These are phyloP conservation scores for Epizoanthus stellaris DNA, from an alignment of 92 coral and sea anemone species.

Conservation along the genomic window DNA sequence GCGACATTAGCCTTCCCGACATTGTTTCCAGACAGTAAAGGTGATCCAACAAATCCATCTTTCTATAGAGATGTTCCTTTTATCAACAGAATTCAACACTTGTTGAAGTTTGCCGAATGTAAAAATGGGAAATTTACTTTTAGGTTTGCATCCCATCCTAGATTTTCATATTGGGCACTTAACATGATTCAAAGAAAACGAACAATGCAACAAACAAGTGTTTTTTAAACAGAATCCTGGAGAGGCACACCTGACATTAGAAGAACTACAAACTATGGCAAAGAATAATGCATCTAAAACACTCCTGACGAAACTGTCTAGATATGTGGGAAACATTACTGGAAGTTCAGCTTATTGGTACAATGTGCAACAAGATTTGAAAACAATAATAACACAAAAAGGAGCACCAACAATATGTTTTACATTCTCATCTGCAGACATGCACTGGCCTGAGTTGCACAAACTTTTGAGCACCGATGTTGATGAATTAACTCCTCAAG, in stretches of 20 bases:
- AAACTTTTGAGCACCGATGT: background rate
- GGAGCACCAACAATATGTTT: conserved; percentile 15
- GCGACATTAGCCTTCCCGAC: conserved; percentile 54
- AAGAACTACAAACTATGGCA: conserved; percentile 38
- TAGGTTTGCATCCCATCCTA: conserved; percentile 52
- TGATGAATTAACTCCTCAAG: conserved; percentile 5
- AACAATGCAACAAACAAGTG: conserved; percentile 40
- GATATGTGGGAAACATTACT: conserved; percentile 28
- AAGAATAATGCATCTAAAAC: conserved; percentile 24
- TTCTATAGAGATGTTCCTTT: conserved; percentile 48
- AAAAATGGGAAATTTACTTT: conserved; percentile 42
- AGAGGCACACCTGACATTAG: background rate
- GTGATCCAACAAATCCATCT: conserved; percentile 59
- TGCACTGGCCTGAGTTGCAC: background rate
- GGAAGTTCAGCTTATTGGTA: conserved; percentile 13
- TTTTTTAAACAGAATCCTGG: background rate
- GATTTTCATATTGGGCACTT: conserved; percentile 28
- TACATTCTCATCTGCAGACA: background rate
- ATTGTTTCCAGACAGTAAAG: conserved; percentile 47
- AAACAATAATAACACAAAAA: background rate
- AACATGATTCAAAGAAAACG: conserved; percentile 51
- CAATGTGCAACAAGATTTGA: conserved; percentile 2
- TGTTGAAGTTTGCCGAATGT: conserved; percentile 53
- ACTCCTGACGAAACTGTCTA: conserved; percentile 55
- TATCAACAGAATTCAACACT: conserved; percentile 39